Evolutionary conservation across 2,113 vertebrate genomes (phyloP).

Genomic region (Choloepus hoffmanni): DNA sequence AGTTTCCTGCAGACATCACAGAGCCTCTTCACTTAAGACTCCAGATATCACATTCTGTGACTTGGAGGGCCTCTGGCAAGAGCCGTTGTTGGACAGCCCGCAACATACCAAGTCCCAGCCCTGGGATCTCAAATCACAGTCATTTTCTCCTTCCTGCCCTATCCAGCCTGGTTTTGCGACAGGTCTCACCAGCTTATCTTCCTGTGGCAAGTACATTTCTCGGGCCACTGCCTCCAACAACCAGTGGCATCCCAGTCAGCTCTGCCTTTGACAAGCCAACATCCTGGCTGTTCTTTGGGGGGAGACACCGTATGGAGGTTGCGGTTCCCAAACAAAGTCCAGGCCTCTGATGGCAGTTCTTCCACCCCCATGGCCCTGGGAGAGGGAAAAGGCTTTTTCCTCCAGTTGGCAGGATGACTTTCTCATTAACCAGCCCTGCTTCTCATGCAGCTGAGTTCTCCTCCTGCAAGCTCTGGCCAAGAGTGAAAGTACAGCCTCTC

Average conservation of each 20-base stretch:
- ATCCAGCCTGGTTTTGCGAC: background rate
- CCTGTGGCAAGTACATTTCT: background rate
- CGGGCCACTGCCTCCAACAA: background rate
- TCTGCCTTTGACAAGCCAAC: background rate
- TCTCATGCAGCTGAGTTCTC: background rate
- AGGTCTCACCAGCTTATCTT: background rate
- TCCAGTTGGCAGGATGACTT: background rate
- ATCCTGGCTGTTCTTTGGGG: background rate
- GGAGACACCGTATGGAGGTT: background rate
- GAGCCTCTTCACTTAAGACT: background rate
- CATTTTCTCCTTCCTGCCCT: accelerated
- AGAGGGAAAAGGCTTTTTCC: background rate
- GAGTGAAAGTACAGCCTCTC: background rate
- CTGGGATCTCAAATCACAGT: background rate
- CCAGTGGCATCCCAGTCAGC: too few species aligned
- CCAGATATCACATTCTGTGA: background rate
- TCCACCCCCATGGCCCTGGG: background rate
- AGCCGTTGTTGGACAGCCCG: background rate
- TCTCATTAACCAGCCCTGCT: background rate
- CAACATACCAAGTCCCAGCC: accelerated
- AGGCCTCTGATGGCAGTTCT: background rate
- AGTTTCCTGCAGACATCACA: background rate
- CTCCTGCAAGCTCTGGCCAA: background rate
- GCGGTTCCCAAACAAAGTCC: background rate
- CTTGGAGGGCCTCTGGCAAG: too few species aligned